These are phyloP conservation scores for Microplitis demolitor DNA, from an alignment of 1,140 invertebrate species.

Conservation along the genomic window DNA sequence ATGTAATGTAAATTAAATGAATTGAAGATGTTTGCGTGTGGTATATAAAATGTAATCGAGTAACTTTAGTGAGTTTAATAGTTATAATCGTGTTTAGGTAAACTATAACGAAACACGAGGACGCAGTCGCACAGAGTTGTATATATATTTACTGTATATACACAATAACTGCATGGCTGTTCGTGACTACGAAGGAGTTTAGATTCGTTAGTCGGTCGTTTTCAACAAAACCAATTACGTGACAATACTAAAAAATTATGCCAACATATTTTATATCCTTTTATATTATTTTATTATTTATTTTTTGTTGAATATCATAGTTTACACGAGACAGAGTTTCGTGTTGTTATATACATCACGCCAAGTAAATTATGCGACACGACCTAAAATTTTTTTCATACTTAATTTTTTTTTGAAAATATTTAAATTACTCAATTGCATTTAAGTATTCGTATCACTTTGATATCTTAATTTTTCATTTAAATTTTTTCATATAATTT, in stretches of 20 bases:
- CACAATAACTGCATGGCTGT: neutral
- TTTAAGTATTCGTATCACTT: too few species aligned
- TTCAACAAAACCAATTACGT: conserved; percentile 7
- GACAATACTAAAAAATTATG: neutral
- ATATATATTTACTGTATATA: too few species aligned
- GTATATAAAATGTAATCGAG: conserved; percentile 1
- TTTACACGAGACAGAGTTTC: too few species aligned
- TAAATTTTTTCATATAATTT: too few species aligned
- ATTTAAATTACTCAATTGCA: too few species aligned
- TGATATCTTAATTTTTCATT: too few species aligned
- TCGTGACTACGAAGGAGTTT: neutral
- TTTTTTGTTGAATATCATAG: too few species aligned
- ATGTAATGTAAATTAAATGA: neutral
- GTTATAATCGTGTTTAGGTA: conserved; percentile 1
- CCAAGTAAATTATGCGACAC: neutral
- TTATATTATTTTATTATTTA: too few species aligned
- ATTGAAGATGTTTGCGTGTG: neutral
- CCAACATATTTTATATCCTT: neutral
- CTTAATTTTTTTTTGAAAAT: neutral
- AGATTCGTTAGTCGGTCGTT: conserved; percentile 9
- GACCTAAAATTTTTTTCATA: neutral
- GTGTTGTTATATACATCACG: neutral
- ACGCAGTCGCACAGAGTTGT: conserved; percentile 5
- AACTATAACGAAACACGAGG: neutral
- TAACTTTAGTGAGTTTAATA: conserved; percentile 2